Evolutionary conservation across 2,797 vertebrate species (phyloP).

Genomic region (Microhierax caerulescens): DNA sequence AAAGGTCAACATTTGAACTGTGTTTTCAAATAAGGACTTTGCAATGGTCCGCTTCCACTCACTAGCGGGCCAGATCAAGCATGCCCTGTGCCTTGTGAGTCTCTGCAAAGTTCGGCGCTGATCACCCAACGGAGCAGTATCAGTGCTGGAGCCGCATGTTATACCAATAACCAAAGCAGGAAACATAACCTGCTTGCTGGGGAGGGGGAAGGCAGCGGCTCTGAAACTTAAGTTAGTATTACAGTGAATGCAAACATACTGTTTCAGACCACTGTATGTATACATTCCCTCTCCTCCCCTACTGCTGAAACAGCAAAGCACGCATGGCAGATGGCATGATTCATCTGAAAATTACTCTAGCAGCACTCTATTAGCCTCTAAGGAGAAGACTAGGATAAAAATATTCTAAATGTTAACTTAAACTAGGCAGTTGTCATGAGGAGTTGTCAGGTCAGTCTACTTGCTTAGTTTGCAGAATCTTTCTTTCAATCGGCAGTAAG

Average conservation of each 20-base stretch:
- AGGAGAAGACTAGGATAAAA: constrained; percentile 61
- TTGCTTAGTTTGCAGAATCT: constrained; percentile 44
- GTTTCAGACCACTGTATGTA: neutral
- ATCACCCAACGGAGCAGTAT: neutral
- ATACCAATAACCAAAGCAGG: neutral
- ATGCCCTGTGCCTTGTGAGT: neutral
- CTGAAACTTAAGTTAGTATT: neutral
- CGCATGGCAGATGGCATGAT: constrained; percentile 57
- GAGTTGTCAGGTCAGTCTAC: constrained; percentile 5
- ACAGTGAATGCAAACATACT: neutral
- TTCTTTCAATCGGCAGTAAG: constrained; percentile 7
- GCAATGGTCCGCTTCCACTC: neutral
- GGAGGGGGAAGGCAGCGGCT: neutral
- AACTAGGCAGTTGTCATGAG: constrained; percentile 28
- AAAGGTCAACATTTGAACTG: neutral
- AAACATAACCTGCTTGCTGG: neutral
- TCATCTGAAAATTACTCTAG: constrained; percentile 65
- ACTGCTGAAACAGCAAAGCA: constrained; percentile 51
- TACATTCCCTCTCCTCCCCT: neutral
- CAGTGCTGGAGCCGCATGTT: neutral
- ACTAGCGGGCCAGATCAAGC: neutral
- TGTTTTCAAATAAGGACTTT: neutral
- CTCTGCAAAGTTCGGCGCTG: neutral
- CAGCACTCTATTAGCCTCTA: constrained; percentile 56
- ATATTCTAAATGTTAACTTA: constrained; percentile 51